Base-by-base conservation (phyloP, 2,113 vertebrate species). In the Engraulis encrasicolus region DNA sequence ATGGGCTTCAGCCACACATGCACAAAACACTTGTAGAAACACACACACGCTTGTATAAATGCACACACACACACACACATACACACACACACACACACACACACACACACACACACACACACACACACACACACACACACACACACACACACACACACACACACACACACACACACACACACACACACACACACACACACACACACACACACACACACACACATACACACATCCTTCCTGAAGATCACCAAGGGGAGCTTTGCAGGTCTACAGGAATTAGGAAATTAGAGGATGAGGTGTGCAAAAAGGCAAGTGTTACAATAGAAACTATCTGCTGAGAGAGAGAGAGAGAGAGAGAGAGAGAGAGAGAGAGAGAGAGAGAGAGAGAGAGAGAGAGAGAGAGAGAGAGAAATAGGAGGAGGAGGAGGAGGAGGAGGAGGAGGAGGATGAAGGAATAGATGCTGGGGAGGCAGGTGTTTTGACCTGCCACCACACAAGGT, bases 401-500 rank as follows among this genome's bases (percentile, higher is more conserved):
- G 11, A 78, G 78, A 79, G 31, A 18, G n/a, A 78, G 19, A 49
- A 19, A 12, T 27, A 27, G 31, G 2, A 19, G 78, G n/a, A 27
- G 82, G 82, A 0, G 20, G 40, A 58, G 77, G 15, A 78, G 14
- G 31, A 20, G 23, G 5, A 12, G 23, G 66, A 71, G 61, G 31
- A 34, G 27, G 34, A 27, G 17, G 23, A 12, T 81, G 87, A n/a
- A n/a, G n/a, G n/a, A n/a, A n/a, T n/a, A n/a, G n/a, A n/a, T n/a
- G n/a, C n/a, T n/a, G n/a, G n/a, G n/a, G n/a, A n/a, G n/a, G n/a
- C n/a, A n/a, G n/a, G 90, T 89, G 93, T 88, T 95, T 97, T 97
- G 96, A 96, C 96, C 96, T 95, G 93, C 92, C 95, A 95, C 27
- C 95, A 92, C 89, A 89, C 96, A 97, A 98, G 97, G 97, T 97